Evolutionary conservation across 2,888 invertebrate genomes (phyloP), one percentile per base, ranked within the genome.

Genomic region (Pseudococcus viburni): DNA sequence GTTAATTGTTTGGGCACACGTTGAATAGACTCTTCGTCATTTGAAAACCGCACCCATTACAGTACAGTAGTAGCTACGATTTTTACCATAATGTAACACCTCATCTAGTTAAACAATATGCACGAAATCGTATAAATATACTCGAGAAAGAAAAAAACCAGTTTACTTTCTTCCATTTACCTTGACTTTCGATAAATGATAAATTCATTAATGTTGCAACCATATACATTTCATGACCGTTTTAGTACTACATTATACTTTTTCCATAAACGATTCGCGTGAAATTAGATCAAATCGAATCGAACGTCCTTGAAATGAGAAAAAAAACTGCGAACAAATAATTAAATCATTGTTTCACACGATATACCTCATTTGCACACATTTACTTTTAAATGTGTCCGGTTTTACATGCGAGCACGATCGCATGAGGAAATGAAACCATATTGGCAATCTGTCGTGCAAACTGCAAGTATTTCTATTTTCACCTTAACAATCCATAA

Each of bases 111-210:
- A 17, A 73, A 73, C 73, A 73, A 73, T 73, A 73, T 5, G 73
- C 73, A 73, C 33, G 73, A 73, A 73, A 73, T 73, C 12, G 42
- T 42, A n/a, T n/a, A 42, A 42, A 42, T 42, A 42, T 42, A 42
- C 1, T 11, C 73, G 39, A 26, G 33, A 17, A 64, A 22, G 33
- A 73, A 73, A 73, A 11, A 73, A 73, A 73, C 73, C 73, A 73
- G 73, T 73, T 73, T 73, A 73, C 73, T 73, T 73, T 73, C 73
- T 33, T 73, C 33, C 8, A 33, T 73, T 73, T 73, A 73, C 73
- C 73, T 73, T 73, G 73, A 73, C 73, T 73, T 73, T 73, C 73
- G 73, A 73, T 33, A 73, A 73, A 73, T 33, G 33, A 73, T 73
- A 73, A 73, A 73, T 73, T 73, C 33, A 73, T 73, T 73, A 7